Base-by-base conservation (phyloP, 2,797 vertebrate genomes). In the Bradypodion pumilum region DNA sequence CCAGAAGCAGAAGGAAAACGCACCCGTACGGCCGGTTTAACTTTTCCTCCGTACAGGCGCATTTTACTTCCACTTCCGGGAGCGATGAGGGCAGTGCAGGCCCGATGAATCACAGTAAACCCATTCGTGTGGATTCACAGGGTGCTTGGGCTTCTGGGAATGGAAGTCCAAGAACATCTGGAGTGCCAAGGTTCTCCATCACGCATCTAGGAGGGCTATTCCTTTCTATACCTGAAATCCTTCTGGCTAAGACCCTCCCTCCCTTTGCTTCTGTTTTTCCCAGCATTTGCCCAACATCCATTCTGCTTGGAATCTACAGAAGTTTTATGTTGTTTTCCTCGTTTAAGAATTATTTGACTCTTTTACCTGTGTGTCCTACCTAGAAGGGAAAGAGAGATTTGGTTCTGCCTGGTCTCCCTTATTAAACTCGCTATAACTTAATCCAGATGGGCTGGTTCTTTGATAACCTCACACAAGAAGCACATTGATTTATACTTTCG, bases 391-490 rank as follows among this genome's bases (percentile, higher is more conserved):
- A 82, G 90, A 85, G 92, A 86, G 70, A 42, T 90, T 85, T 82
- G 85, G 74, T 87, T 59, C 86, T 27, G 66, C 65, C 87, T 90
- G 91, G 92, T 86, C 87, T 87, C 86, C 32, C 94, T 94, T 94
- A 93, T 91, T 91, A 93, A 94, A 88, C 72, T 90, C 46, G 76
- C 85, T 86, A 89, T 95, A 95, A 94, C 95, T 89, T 91, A 93
- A 92, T 93, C 91, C 95, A 96, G 94, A 94, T 94, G 96, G 92
- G 90, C 89, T 91, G 89, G 92, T 85, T 89, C 89, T 87, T 93
- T 92, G 93, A 94, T 95, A 94, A 93, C 91, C 90, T 88, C 85
- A 74, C 82, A 84, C 89, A 89, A 85, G 29, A 76, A 86, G 89
- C 90, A 80, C 89, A 78, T 85, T 86, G 92, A 91, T 88, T 89